These are phyloP conservation scores for Alloplasta piceator DNA, from an alignment of 2,888 invertebrate genomes.

Conservation along the genomic window DNA sequence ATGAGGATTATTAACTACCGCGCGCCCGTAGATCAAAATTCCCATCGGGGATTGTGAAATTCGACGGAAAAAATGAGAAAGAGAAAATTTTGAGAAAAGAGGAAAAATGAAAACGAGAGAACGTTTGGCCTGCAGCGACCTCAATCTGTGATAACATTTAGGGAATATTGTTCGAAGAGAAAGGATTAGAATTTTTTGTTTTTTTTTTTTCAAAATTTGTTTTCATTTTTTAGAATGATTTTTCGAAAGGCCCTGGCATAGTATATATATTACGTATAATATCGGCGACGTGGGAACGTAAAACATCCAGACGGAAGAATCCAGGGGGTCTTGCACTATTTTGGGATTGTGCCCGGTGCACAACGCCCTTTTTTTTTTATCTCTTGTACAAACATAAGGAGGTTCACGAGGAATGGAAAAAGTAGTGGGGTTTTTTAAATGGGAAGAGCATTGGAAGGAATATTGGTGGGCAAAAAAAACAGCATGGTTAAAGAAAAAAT, in stretches of 20 bases:
- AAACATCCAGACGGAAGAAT: conserved; percentile 57
- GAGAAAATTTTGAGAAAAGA: conserved; percentile 15
- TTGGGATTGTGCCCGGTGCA: conserved; percentile 46
- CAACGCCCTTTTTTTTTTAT: conserved; percentile 28
- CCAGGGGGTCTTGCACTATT: conserved; percentile 61
- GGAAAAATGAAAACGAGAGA: conserved; percentile 55
- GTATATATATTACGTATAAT: background rate
- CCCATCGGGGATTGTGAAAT: conserved; percentile 9
- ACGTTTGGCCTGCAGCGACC: conserved; percentile 80
- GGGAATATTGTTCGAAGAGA: conserved; percentile 81
- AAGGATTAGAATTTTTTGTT: conserved; percentile 32
- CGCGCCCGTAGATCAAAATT: conserved; percentile 23
- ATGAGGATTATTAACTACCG: conserved; percentile 35
- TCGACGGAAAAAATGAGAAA: conserved; percentile 66
- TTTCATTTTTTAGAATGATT: conserved; percentile 10
- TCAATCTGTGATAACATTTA: conserved; percentile 83
- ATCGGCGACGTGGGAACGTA: conserved; percentile 11
- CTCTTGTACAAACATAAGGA: conserved; percentile 5
- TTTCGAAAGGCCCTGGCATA: conserved; percentile 12
- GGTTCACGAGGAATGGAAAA: no score
- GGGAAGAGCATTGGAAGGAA: no score
- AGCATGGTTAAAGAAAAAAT: background rate
- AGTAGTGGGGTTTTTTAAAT: no score
- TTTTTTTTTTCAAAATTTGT: conserved; percentile 17
- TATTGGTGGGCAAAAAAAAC: no score